phyloP scores from a whole-genome alignment of 2,113 vertebrate genomes.

The Phylloscopus trochiloides region DNA sequence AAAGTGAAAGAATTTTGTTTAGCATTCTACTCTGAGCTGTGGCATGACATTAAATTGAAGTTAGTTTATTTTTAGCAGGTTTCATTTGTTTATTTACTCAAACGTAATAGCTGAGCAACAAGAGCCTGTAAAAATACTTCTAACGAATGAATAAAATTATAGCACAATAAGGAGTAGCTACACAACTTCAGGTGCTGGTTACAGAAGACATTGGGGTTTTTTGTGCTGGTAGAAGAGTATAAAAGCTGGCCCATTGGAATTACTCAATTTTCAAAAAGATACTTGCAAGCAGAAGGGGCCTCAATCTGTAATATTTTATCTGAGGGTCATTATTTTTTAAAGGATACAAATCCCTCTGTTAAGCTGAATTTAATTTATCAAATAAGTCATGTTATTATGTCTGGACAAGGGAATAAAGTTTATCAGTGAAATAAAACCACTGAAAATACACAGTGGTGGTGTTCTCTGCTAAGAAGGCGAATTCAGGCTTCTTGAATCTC shows the following conservation, averaged over 20 bases:
- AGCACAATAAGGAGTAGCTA: background rate
- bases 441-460: constrained; percentile 18
- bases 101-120: background rate
- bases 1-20: background rate
- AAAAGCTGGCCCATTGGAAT: background rate
- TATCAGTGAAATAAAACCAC: background rate
- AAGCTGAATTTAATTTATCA: background rate
- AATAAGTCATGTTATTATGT: background rate
- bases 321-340: background rate
- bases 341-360: background rate
- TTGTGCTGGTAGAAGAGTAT: background rate
- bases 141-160: background rate
- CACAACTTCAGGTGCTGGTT: background rate
- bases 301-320: background rate
- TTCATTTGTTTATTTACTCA: constrained; percentile 6
- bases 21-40: background rate
- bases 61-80: constrained; percentile 41
- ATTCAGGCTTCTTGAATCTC: constrained; percentile 46
- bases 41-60: background rate
- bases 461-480: constrained; percentile 17
- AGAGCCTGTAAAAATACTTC: background rate
- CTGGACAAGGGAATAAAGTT: background rate
- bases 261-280: background rate
- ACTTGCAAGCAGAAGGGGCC: background rate
- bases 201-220: background rate